phyloP scores from a whole-genome alignment of 1,140 invertebrate genomes.

The Zaprionus inermis region DNA sequence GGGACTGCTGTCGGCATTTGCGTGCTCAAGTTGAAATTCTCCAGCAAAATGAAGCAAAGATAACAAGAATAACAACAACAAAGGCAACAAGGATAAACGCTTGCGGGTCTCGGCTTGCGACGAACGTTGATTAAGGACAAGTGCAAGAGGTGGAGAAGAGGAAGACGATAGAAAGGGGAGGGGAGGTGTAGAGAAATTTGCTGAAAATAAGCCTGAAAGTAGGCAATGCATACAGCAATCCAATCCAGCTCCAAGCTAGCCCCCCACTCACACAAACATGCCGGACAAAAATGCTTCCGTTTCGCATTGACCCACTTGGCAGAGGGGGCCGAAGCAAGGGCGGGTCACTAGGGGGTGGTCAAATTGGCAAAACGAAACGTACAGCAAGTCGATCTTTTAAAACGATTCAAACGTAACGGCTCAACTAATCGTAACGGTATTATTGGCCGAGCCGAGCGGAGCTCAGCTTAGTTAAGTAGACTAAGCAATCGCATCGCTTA shows the following conservation, averaged over 20 bases:
- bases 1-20: slow-evolving; percentile 51
- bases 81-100: slow-evolving; percentile 54
- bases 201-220: slow-evolving; percentile 56
- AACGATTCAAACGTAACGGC: background rate
- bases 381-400: slow-evolving; percentile 2
- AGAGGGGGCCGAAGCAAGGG: background rate
- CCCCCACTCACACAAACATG: background rate
- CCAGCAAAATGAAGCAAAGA: slow-evolving; percentile 74
- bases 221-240: slow-evolving; percentile 39
- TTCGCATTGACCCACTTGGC: slow-evolving; percentile 72
- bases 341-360: too few relatives aligned
- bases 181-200: slow-evolving; percentile 55
- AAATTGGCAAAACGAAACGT: background rate
- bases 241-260: slow-evolving; percentile 12
- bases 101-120: slow-evolving; percentile 43
- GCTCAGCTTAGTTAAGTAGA: background rate
- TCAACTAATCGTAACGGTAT: background rate
- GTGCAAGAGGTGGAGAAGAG: slow-evolving; percentile 39
- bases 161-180: background rate
- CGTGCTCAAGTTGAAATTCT: slow-evolving; percentile 78
- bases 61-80: slow-evolving; percentile 45
- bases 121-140: slow-evolving; percentile 72
- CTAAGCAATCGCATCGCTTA: background rate
- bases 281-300: slow-evolving; percentile 65
- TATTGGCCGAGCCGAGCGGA: background rate